Conservation (phyloP, 2,113 vertebrate species). For the Rostratula benghalensis region DNA sequence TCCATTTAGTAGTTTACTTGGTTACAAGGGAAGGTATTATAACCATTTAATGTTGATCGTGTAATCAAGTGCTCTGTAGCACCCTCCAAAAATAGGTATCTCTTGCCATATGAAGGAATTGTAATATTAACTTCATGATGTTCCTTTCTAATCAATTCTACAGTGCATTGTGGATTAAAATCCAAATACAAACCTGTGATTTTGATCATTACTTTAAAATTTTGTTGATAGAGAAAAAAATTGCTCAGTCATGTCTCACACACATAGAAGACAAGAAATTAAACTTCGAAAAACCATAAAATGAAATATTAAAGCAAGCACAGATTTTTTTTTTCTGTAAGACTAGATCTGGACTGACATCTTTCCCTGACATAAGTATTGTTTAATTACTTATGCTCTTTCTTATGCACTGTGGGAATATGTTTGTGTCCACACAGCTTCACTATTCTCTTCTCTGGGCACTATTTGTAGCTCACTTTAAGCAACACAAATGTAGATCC, state of each 20-base stretch:
- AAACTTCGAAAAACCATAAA: not conserved
- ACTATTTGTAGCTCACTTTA: not conserved
- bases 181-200: not conserved
- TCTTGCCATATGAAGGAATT: not conserved
- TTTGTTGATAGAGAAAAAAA: not conserved
- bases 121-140: not conserved
- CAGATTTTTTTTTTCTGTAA: not conserved
- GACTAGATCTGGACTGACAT: not conserved
- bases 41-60: not conserved
- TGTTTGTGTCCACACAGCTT: not conserved
- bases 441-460: not conserved
- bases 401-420: not conserved
- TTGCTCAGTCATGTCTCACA: not conserved
- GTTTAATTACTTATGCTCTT: not conserved
- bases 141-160: not conserved
- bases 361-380: not conserved
- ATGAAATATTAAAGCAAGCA: not conserved
- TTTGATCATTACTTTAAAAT: not conserved
- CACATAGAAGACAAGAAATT: not conserved
- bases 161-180: not conserved
- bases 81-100: not conserved
- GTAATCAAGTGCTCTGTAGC: not conserved
- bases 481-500: not conserved
- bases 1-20: not conserved
- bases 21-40: not conserved